These are phyloP conservation scores for Drosophila sordidula DNA, from an alignment of 2,888 invertebrate genomes.

Conservation along the genomic window DNA sequence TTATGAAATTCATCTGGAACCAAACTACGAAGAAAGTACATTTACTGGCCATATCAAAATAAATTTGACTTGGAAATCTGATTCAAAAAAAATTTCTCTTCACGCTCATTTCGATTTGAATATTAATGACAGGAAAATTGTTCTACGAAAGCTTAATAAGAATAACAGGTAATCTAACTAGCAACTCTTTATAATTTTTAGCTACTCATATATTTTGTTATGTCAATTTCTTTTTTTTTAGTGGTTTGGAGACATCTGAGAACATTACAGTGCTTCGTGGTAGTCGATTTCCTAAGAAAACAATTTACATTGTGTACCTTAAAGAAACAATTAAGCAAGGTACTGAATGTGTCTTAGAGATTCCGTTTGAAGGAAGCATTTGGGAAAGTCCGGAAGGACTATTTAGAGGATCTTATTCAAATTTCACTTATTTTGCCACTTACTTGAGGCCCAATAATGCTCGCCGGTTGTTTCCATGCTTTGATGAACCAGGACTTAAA, in stretches of 20 bases:
- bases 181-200: conserved; percentile 1
- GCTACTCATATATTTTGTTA: not conserved
- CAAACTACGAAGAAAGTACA: conserved; percentile 88
- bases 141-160: conserved; percentile 80
- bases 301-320: conserved; percentile 87
- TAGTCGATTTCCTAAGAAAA: conserved; percentile 87
- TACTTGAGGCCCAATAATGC: conserved; percentile 91
- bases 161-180: conserved; percentile 53
- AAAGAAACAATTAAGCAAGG: conserved; percentile 87
- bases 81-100: conserved; percentile 88
- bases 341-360: conserved; percentile 87
- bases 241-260: conserved; percentile 28
- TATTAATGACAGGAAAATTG: conserved; percentile 86
- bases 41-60: conserved; percentile 90
- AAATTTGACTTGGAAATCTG: conserved; percentile 88
- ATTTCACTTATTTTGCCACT: conserved; percentile 88
- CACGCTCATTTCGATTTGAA: conserved; percentile 89
- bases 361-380: conserved; percentile 89
- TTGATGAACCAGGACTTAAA: conserved; percentile 92
- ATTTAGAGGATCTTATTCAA: conserved; percentile 88
- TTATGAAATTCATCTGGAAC: conserved; percentile 89
- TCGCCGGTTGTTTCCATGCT: conserved; percentile 92
- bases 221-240: conserved; percentile 7
- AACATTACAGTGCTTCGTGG: conserved; percentile 82
- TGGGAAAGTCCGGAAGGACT: conserved; percentile 89